Conservation (phyloP, 2,888 invertebrate species). For the Erebia epiphron region DNA sequence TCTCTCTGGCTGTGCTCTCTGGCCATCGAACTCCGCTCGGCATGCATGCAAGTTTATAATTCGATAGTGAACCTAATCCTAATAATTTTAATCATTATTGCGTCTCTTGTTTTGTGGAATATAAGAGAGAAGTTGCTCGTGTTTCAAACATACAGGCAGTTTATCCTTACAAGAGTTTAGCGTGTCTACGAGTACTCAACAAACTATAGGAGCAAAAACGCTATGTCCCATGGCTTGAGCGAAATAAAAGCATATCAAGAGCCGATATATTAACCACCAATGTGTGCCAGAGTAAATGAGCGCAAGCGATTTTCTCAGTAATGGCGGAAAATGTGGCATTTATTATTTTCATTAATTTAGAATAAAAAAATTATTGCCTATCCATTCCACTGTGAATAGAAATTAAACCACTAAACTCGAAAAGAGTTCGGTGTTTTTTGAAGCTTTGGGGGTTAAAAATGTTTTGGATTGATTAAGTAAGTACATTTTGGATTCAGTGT, state of each 20-base stretch:
- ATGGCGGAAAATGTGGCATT: constrained; percentile 35
- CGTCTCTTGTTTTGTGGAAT: too few relatives aligned
- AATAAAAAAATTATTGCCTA: constrained; percentile 29
- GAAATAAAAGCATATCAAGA: constrained; percentile 50
- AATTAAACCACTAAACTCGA: constrained; percentile 17
- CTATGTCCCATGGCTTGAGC: constrained; percentile 35
- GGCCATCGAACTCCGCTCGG: too few relatives aligned
- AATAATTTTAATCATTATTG: too few relatives aligned
- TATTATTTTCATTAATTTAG: constrained; percentile 38
- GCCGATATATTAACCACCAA: constrained; percentile 55
- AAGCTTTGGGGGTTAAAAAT: constrained; percentile 6
- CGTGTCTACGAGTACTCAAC: too few relatives aligned
- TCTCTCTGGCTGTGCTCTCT: too few relatives aligned
- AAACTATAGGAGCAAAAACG: not conserved
- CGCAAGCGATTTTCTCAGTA: constrained; percentile 41
- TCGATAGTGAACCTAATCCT: too few relatives aligned
- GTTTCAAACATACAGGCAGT: too few relatives aligned
- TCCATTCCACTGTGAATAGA: constrained; percentile 10
- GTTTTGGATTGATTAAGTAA: not conserved
- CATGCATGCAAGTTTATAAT: too few relatives aligned
- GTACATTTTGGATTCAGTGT: not conserved
- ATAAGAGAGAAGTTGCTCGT: too few relatives aligned
- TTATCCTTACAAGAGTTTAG: too few relatives aligned
- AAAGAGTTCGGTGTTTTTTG: constrained; percentile 7
- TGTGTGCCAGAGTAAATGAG: constrained; percentile 48